A percentile compares a stretch with the other conserved stretches of the same genome.
Conservation (phyloP, 2,888 invertebrate species). For the Julus scanicus region DNA sequence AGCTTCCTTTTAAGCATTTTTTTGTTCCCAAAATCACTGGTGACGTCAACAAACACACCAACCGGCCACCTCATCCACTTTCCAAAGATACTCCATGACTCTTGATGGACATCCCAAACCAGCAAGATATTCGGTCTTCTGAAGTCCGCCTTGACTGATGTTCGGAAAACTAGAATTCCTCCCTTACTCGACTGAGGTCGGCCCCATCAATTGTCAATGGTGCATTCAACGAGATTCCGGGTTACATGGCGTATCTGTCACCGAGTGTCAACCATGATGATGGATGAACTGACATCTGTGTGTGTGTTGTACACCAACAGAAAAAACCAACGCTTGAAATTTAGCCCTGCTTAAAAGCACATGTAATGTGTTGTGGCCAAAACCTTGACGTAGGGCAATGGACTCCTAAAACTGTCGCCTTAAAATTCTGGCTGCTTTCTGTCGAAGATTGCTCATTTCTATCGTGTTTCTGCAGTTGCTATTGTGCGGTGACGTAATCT, state of each 20-base stretch:
- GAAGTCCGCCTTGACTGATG: neutral
- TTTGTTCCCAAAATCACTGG: neutral
- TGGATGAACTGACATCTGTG: slow-evolving; percentile 2
- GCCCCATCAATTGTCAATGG: slow-evolving; percentile 20
- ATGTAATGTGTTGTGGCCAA: neutral
- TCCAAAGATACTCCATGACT: neutral
- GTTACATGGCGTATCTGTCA: slow-evolving; percentile 28
- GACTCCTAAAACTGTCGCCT: neutral
- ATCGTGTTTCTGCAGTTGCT: neutral
- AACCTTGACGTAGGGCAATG: neutral
- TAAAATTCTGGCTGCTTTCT: neutral
- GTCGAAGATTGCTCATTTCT: neutral
- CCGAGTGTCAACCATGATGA: slow-evolving; percentile 20
- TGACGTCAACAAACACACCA: no score
- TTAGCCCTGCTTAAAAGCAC: neutral
- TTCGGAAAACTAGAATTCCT: neutral
- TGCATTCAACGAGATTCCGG: neutral
- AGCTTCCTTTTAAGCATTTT: no score
- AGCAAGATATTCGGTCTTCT: neutral
- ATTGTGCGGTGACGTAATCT: slow-evolving; percentile 10
- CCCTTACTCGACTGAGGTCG: neutral
- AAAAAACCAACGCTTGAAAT: slow-evolving; percentile 5
- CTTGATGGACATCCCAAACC: neutral
- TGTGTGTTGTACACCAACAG: neutral
- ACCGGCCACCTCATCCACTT: neutral